Conservation (phyloP, 1,140 invertebrate species). For the Cyclina sinensis region DNA sequence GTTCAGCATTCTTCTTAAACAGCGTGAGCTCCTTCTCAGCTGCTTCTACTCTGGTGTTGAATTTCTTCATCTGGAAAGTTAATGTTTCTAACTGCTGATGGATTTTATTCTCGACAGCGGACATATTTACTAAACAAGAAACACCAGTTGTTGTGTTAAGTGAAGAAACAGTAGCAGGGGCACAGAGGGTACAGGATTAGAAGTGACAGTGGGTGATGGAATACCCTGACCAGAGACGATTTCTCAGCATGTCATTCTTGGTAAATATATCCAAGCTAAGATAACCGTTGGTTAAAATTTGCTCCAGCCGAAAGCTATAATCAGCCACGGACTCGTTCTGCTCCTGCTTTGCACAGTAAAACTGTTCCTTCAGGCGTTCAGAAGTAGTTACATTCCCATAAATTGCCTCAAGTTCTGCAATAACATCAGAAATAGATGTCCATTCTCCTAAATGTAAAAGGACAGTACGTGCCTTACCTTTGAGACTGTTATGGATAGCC, state of each 20-base stretch:
- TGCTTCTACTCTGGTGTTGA: background rate
- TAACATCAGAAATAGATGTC: no score
- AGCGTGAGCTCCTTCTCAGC: background rate
- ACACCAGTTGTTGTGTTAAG: background rate
- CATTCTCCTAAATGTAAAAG: no score
- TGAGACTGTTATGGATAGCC: no score
- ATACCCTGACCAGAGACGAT: constrained; percentile 10
- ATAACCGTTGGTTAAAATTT: background rate
- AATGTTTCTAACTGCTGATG: background rate
- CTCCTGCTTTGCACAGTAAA: background rate
- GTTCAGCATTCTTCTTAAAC: background rate
- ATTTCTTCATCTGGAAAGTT: background rate
- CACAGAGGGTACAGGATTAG: background rate
- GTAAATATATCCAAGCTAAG: background rate
- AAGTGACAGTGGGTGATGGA: background rate
- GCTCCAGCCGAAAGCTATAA: background rate
- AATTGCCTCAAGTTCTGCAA: no score
- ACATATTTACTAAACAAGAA: background rate
- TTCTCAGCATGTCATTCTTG: no score
- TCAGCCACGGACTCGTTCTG: no score
- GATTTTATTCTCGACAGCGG: no score
- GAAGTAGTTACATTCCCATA: no score
- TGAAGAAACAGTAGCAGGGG: background rate
- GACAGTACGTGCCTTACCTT: no score
- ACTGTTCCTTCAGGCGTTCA: constrained; percentile 9